Percentiles rank a stretch among this genome's conserved stretches.
These are phyloP conservation scores for Zophobas atratus DNA, from an alignment of 1,140 invertebrate genomes.

Conservation along the genomic window DNA sequence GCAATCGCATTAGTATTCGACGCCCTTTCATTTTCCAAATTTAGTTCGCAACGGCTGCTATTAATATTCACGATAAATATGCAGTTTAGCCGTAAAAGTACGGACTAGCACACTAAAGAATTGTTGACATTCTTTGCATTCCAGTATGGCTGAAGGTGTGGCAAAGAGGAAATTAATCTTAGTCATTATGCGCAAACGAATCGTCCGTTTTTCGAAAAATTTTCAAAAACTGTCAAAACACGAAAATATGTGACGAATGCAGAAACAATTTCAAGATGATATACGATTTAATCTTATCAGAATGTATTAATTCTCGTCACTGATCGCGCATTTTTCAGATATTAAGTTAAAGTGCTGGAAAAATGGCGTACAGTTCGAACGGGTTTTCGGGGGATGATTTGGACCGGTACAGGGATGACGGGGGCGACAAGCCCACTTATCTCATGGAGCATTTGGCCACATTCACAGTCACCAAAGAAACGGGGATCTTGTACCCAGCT, in stretches of 20 bases:
- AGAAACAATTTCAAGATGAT: constrained; percentile 24
- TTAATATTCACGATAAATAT: constrained; percentile 52
- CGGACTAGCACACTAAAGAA: constrained; percentile 50
- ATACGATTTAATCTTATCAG: constrained; percentile 44
- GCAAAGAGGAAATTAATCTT: constrained; percentile 46
- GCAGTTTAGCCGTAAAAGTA: constrained; percentile 53
- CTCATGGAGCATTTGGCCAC: constrained; percentile 98
- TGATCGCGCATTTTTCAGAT: constrained; percentile 14
- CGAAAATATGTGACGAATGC: constrained; percentile 5
- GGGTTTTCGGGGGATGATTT: constrained; percentile 60
- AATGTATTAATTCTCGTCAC: constrained; percentile 15
- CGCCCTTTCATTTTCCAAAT: constrained; percentile 42
- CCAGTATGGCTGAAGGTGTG: constrained; percentile 60
- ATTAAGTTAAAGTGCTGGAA: constrained; percentile 32
- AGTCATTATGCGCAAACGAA: constrained; percentile 39
- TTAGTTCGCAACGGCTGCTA: constrained; percentile 41
- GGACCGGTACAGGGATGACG: constrained; percentile 62
- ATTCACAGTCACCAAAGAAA: constrained; percentile 93
- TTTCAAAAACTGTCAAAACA: no score
- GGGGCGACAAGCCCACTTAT: constrained; percentile 82
- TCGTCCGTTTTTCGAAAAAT: background rate
- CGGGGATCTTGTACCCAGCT: constrained; percentile 88
- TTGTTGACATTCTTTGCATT: constrained; percentile 62
- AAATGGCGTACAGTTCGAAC: constrained; percentile 63
- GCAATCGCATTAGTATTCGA: background rate